Percentiles rank a stretch among this genome's conserved stretches.
phyloP scores from a whole-genome alignment of 2,797 vertebrate species.

The Orestias chungarensis region DNA sequence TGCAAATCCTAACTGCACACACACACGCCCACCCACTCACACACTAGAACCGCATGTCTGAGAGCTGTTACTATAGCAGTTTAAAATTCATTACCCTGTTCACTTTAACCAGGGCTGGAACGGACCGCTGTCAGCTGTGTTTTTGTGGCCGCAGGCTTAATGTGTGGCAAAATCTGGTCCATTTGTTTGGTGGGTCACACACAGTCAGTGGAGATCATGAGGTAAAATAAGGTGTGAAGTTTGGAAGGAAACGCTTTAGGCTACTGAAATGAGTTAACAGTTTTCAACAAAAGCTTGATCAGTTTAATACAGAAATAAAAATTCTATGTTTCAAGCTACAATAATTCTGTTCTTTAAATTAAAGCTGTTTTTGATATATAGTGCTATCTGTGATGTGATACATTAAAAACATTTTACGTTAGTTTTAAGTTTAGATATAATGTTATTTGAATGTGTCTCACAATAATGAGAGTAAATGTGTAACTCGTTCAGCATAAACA shows the following conservation, averaged over 20 bases:
- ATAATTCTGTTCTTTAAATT: not conserved
- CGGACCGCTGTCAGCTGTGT: constrained; percentile 62
- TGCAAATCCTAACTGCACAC: constrained; percentile 72
- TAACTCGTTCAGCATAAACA: not conserved
- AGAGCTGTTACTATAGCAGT: constrained; percentile 81
- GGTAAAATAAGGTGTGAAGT: not conserved
- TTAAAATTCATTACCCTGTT: constrained; percentile 88
- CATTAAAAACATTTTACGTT: no score
- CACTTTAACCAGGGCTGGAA: constrained; percentile 73
- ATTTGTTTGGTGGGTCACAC: constrained; percentile 13
- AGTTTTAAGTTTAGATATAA: not conserved
- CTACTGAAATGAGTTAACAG: no score
- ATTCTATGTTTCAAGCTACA: not conserved
- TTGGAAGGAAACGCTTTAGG: not conserved
- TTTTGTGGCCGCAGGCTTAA: constrained; percentile 26
- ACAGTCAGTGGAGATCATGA: not conserved
- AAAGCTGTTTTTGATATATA: not conserved
- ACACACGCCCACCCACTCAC: constrained; percentile 73
- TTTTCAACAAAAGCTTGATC: not conserved
- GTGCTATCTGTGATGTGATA: no score
- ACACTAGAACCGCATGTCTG: constrained; percentile 82
- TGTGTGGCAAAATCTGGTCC: not conserved
- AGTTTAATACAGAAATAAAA: not conserved
- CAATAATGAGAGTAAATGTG: not conserved
- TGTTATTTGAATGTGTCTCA: not conserved